Conservation (phyloP, 2,113 vertebrate genomes). For the Entelurus aequoreus region DNA sequence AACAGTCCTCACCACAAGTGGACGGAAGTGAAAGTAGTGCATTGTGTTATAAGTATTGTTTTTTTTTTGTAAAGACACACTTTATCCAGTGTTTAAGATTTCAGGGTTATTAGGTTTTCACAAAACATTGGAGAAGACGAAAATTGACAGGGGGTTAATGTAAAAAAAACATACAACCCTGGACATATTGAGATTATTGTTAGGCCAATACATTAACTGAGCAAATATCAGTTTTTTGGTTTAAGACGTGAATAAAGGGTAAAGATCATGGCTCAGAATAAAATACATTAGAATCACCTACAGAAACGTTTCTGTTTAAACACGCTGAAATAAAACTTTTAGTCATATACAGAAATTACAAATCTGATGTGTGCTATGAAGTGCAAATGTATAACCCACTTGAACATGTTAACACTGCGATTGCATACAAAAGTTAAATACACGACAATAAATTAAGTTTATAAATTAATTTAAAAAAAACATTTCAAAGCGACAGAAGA, state of each 20-base stretch:
- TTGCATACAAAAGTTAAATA: conserved; percentile 68
- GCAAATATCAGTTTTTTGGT: conserved; percentile 34
- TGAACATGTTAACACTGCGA: conserved; percentile 41
- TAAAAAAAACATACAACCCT: conserved; percentile 14
- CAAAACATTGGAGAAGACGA: conserved; percentile 21
- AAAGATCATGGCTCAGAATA: conserved; percentile 58
- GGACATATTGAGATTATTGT: conserved; percentile 12
- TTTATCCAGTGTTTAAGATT: conserved; percentile 26
- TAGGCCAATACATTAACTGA: conserved; percentile 13
- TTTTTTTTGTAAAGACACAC: conserved; percentile 34
- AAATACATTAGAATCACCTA: conserved; percentile 27
- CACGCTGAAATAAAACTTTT: conserved; percentile 38
- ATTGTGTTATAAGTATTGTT: conserved; percentile 28
- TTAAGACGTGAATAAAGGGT: conserved; percentile 30
- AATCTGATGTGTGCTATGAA: conserved; percentile 31
- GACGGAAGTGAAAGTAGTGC: conserved; percentile 63
- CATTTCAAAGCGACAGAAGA: conserved; percentile 55
- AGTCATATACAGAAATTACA: conserved; percentile 34
- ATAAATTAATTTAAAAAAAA: conserved; percentile 61
- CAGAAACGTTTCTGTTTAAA: conserved; percentile 35
- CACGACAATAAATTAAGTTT: conserved; percentile 71
- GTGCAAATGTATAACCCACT: conserved; percentile 35
- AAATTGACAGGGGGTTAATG: conserved; percentile 1
- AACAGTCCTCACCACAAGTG: conserved; percentile 47
- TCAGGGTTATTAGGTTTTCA: conserved; percentile 32